phyloP scores from a whole-genome alignment of 2,113 vertebrate genomes.

The Etia nguti region DNA sequence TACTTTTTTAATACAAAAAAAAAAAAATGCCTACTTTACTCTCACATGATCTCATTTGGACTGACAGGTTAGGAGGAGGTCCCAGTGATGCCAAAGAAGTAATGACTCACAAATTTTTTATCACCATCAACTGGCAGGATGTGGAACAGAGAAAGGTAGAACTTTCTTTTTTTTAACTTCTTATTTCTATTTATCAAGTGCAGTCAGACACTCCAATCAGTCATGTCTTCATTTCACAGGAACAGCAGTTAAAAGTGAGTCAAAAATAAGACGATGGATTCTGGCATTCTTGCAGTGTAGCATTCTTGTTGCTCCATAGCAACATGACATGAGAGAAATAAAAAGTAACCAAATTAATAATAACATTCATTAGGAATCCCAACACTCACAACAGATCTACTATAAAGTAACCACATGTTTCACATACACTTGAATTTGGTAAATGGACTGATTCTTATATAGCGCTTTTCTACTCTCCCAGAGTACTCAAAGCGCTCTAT shows the following conservation, averaged over 20 bases:
- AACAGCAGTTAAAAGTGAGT: not conserved
- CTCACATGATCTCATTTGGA: not conserved
- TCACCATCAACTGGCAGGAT: conserved; percentile 81
- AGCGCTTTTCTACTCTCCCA: no score
- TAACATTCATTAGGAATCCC: not conserved
- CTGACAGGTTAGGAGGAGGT: conserved; percentile 81
- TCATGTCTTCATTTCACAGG: not conserved
- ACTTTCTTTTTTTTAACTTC: not conserved
- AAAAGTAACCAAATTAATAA: not conserved
- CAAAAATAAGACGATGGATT: not conserved
- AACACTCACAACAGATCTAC: not conserved
- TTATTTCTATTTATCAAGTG: not conserved
- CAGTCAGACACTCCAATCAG: not conserved
- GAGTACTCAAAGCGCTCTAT: no score
- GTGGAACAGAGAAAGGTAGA: conserved; percentile 83
- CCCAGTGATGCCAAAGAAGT: conserved; percentile 84
- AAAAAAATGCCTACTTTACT: not conserved
- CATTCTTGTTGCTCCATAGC: not conserved
- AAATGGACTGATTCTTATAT: no score
- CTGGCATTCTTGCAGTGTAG: not conserved
- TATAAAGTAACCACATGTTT: not conserved
- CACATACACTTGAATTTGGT: not conserved
- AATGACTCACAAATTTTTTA: conserved; percentile 85
- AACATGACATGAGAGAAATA: not conserved
- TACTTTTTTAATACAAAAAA: no score